Conservation (phyloP, 2,888 invertebrate genomes). For the Stenotaenia linearis region DNA sequence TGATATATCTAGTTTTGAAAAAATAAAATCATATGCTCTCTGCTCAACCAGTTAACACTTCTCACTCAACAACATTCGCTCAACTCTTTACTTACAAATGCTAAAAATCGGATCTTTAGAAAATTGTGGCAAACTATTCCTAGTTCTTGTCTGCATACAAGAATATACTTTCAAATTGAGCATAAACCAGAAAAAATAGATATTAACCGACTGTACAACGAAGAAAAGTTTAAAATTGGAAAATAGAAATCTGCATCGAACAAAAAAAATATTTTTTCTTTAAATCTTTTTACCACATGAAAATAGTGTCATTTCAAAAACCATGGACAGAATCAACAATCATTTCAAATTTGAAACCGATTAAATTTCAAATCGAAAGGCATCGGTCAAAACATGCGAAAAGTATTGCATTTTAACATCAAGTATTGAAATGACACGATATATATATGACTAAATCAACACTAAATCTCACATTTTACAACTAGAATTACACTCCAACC, state of each 20-base stretch:
- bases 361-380: background rate
- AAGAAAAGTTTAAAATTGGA: background rate
- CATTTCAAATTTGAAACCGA: background rate
- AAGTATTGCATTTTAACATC: background rate
- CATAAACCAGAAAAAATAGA: background rate
- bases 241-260: background rate
- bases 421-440: background rate
- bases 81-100: background rate
- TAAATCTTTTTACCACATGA: background rate
- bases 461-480: background rate
- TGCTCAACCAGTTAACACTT: background rate
- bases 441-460: background rate
- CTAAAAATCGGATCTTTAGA: background rate
- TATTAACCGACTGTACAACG: background rate
- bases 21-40: background rate
- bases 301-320: constrained; percentile 5
- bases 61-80: background rate
- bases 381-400: background rate
- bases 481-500: too few relatives aligned
- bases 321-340: background rate
- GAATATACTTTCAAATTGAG: background rate
- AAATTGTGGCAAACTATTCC: background rate
- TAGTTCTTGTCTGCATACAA: background rate
- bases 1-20: background rate
- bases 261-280: background rate